phyloP scores from a whole-genome alignment of 2,888 invertebrate genomes.

The Theretra japonica region DNA sequence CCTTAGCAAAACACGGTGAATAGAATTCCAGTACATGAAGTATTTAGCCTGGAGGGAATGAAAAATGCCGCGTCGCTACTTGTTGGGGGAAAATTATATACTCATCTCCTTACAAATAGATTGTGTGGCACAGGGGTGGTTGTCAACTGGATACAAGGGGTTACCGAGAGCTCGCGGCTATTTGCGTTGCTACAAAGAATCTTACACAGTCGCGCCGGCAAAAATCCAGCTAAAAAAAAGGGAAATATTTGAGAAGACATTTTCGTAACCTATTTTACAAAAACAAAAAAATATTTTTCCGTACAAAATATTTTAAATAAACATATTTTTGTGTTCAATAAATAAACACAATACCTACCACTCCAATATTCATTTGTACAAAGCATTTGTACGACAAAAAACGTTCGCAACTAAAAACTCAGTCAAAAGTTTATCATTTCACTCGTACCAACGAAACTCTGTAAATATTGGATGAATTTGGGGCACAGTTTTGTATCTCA shows the following conservation, averaged over 20 bases:
- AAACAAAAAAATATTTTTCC: no score
- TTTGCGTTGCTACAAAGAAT: conserved; percentile 42
- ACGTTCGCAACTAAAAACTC: background rate
- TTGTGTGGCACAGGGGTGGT: conserved; percentile 70
- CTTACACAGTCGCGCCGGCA: conserved; percentile 48
- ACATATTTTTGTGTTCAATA: no score
- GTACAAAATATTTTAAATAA: no score
- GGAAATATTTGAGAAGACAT: background rate
- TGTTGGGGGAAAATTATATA: conserved; percentile 74
- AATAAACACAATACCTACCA: background rate
- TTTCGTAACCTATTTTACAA: background rate
- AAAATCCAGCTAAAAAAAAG: conserved; percentile 38
- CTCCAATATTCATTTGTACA: background rate
- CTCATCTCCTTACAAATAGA: conserved; percentile 79
- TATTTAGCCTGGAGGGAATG: conserved; percentile 60
- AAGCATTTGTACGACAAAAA: background rate
- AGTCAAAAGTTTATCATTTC: conserved; percentile 44
- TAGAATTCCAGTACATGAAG: conserved; percentile 36
- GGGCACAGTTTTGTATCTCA: conserved; percentile 59
- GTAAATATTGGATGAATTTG: conserved; percentile 73
- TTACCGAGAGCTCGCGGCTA: conserved; percentile 58
- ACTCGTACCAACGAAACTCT: conserved; percentile 50
- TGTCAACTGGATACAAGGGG: conserved; percentile 70
- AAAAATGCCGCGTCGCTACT: conserved; percentile 68
- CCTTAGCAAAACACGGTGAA: conserved; percentile 8